phyloP scores from a whole-genome alignment of 2,797 vertebrate genomes.

The Myotis pilosus region DNA sequence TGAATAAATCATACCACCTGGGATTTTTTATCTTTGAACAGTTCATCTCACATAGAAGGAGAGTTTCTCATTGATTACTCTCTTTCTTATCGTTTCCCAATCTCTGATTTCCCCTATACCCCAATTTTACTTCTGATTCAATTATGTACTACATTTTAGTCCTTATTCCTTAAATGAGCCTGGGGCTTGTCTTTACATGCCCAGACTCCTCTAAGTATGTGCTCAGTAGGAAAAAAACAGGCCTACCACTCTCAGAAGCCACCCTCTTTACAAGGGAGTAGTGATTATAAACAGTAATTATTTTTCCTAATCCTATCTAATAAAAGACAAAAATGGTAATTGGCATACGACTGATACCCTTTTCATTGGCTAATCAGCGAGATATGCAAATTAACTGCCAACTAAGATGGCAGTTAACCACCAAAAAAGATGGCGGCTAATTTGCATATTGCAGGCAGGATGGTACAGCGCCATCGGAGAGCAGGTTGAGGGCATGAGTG shows the following conservation, averaged over 20 bases:
- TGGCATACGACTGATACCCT: no score
- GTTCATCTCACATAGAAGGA: neutral
- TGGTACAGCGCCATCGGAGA: no score
- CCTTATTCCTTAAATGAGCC: neutral
- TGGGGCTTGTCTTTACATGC: neutral
- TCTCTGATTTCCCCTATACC: neutral
- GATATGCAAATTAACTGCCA: no score
- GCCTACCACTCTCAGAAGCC: neutral
- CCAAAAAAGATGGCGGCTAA: no score
- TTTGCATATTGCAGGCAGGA: no score
- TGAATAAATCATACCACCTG: neutral
- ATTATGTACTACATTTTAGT: slow-evolving; percentile 6
- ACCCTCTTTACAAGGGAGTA: neutral
- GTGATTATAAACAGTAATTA: slow-evolving; percentile 5
- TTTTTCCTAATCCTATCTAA: neutral
- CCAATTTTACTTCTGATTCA: slow-evolving; percentile 42
- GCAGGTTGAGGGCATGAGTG: no score
- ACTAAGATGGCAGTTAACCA: no score
- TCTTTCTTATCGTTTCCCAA: neutral
- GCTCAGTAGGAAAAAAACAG: slow-evolving; percentile 3
- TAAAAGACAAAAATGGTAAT: no score
- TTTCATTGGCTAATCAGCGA: no score
- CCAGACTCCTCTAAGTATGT: neutral
- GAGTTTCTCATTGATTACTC: neutral
- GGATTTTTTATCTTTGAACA: neutral